These are phyloP conservation scores for Digitonthophagus gazella DNA, from an alignment of 2,888 invertebrate genomes.

Conservation along the genomic window DNA sequence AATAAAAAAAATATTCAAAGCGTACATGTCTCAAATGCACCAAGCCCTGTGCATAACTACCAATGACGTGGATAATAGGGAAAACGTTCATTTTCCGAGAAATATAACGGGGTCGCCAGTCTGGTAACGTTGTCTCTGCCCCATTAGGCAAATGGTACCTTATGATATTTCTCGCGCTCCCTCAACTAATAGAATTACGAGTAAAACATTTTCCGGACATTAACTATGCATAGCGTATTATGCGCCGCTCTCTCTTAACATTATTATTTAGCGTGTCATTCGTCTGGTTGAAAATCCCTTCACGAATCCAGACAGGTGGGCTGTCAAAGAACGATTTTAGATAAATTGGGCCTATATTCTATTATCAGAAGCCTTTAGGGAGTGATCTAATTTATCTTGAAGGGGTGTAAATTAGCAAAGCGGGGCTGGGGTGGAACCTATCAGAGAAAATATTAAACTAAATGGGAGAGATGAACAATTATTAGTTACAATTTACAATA, in stretches of 20 bases:
- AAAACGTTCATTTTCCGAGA: too few relatives aligned
- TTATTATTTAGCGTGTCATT: conserved; percentile 28
- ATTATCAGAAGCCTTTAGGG: conserved; percentile 38
- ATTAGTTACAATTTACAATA: not conserved
- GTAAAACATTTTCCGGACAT: conserved; percentile 46
- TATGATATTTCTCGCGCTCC: too few relatives aligned
- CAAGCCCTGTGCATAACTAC: too few relatives aligned
- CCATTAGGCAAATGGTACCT: too few relatives aligned
- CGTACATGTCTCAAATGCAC: too few relatives aligned
- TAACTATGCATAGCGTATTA: conserved; percentile 47
- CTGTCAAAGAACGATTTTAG: conserved; percentile 30
- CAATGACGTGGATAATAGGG: too few relatives aligned
- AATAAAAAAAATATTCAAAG: too few relatives aligned
- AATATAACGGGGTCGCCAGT: too few relatives aligned
- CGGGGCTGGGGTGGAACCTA: too few relatives aligned
- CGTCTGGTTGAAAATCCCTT: conserved; percentile 13
- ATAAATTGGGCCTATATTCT: conserved; percentile 39
- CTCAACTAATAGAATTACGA: conserved; percentile 43
- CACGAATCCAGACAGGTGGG: not conserved
- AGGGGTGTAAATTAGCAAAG: not conserved
- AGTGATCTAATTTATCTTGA: conserved; percentile 36
- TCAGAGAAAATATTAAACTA: too few relatives aligned
- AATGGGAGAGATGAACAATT: too few relatives aligned
- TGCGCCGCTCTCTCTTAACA: conserved; percentile 37
- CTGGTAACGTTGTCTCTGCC: too few relatives aligned